Evolutionary conservation across 2,888 invertebrate genomes (phyloP), one percentile per base, ranked within the genome.

Genomic region (Pheosia gnoma): DNA sequence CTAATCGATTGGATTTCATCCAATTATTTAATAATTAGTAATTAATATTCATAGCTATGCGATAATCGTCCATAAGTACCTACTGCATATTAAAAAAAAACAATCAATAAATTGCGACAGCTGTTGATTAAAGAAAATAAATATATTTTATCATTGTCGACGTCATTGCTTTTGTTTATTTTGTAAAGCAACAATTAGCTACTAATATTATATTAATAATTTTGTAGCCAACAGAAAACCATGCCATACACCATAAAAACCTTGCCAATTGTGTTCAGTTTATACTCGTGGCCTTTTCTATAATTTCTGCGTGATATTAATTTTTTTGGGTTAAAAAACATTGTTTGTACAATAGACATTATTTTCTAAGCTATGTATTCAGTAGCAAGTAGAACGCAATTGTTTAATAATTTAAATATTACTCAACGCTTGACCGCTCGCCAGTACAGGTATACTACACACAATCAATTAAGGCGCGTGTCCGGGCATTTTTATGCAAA

Each of bases 401-500:
- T n/a, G n/a, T n/a, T n/a, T n/a, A n/a, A n/a, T n/a, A n/a, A n/a
- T 49, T 51, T 6, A n/a, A 57, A n/a, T 8, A 57, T 13, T 47
- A 39, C n/a, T 41, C 6, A 54, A 47, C 55, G 62, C 63, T 63
- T 65, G 57, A 66, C 60, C 58, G 60, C 70, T 62, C 61, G 65
- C 66, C 62, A 61, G 63, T 59, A 51, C 62, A 63, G 58, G 61
- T 49, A 57, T 36, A 57, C 61, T 75, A 71, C 72, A 77, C 80
- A 79, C 80, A 77, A 86, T 88, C 90, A 90, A 90, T 91, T 91
- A 91, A 87, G 84, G 87, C 84, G 83, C 85, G 87, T 89, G 90
- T 89, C 83, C 74, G 68, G 73, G 85, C 86, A 90, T 91, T 91
- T 90, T 90, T 90, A 91, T 91, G 91, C 87, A 83, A 91, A 91